Conservation (phyloP, 2,113 vertebrate genomes). For the Anhinga anhinga region DNA sequence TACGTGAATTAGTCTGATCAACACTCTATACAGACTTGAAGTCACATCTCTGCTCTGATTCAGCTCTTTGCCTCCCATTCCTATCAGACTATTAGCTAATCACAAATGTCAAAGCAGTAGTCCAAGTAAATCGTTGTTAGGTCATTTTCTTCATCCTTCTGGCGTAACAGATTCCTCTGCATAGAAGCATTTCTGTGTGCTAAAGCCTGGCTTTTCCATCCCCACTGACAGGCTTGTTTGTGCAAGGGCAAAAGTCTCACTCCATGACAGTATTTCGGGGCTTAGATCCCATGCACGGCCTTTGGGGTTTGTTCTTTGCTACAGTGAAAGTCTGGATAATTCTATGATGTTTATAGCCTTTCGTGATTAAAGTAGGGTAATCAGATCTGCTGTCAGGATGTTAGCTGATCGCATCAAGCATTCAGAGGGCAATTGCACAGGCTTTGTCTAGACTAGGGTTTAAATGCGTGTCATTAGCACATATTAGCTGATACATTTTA, state of each 20-base stretch:
- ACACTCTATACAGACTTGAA: not conserved
- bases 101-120: not conserved
- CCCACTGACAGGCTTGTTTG: not conserved
- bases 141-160: not conserved
- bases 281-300: not conserved
- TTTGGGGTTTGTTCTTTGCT: not conserved
- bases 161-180: not conserved
- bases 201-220: not conserved
- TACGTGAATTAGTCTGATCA: not conserved
- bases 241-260: not conserved
- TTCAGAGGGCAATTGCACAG: constrained; percentile 29
- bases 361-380: not conserved
- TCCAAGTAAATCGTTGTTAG: not conserved
- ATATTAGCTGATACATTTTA: constrained; percentile 54
- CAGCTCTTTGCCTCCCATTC: not conserved
- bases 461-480: constrained; percentile 44
- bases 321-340: not conserved
- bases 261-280: not conserved
- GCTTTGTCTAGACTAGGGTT: constrained; percentile 58
- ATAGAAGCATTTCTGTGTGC: rapidly evolving
- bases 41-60: not conserved
- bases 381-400: constrained; percentile 22
- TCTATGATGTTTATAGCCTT: not conserved
- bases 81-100: not conserved
- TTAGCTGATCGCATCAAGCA: not conserved